These are phyloP conservation scores for Eupithecia subumbrata DNA, from an alignment of 2,888 invertebrate species.

Conservation along the genomic window DNA sequence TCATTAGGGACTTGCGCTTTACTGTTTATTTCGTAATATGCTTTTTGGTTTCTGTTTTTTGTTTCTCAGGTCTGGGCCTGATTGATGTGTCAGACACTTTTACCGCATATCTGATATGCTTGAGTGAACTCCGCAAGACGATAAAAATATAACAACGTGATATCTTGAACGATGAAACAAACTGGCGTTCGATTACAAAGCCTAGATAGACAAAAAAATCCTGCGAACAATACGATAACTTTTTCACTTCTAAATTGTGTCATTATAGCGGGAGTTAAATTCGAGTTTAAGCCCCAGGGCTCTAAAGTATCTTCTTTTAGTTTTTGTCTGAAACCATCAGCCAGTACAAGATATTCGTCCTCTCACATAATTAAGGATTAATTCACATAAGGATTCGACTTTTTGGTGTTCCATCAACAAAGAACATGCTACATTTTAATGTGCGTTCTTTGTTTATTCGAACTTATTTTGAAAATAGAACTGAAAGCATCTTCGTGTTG, in stretches of 20 bases:
- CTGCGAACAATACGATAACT: background rate
- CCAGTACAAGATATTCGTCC: too few relatives aligned
- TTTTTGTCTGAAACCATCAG: too few relatives aligned
- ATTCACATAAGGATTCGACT: background rate
- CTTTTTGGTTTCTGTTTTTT: background rate
- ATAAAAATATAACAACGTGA: background rate
- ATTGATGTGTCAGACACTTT: background rate
- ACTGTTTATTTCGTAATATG: constrained; percentile 36
- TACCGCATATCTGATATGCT: background rate
- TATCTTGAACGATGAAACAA: background rate
- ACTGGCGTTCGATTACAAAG: background rate
- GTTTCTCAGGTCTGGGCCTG: background rate
- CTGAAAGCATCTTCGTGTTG: too few relatives aligned
- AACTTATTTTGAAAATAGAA: background rate
- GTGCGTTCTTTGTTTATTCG: too few relatives aligned
- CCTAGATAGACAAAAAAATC: background rate
- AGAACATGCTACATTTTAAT: too few relatives aligned
- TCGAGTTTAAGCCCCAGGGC: too few relatives aligned
- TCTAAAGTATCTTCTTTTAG: too few relatives aligned
- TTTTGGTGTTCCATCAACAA: too few relatives aligned
- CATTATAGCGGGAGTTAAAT: too few relatives aligned
- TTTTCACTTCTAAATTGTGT: background rate
- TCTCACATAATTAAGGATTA: background rate
- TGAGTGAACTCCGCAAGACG: background rate
- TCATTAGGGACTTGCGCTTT: constrained; percentile 59